These are phyloP conservation scores for Brachymystax lenok DNA, from an alignment of 2,797 vertebrate genomes.

Conservation along the genomic window DNA sequence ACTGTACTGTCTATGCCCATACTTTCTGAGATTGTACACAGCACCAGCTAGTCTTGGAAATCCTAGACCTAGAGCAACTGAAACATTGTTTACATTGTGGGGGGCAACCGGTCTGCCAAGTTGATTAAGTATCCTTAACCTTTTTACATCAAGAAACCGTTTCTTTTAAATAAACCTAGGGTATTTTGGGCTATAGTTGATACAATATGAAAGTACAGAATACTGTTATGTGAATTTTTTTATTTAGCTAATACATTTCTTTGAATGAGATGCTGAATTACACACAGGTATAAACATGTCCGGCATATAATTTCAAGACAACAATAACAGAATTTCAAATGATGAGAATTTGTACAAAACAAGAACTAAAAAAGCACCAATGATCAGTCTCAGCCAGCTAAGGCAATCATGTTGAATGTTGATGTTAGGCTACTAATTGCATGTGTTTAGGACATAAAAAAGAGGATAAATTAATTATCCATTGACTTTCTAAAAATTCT, in stretches of 20 bases:
- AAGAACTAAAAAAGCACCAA: constrained; percentile 46
- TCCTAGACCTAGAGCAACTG: too few relatives aligned
- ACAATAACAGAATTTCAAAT: constrained; percentile 12
- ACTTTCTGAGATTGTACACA: too few relatives aligned
- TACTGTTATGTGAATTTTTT: constrained; percentile 31
- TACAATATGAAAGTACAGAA: not conserved
- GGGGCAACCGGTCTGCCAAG: too few relatives aligned
- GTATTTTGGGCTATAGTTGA: not conserved
- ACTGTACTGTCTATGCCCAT: too few relatives aligned
- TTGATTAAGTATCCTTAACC: too few relatives aligned
- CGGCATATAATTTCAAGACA: constrained; percentile 67
- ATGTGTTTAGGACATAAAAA: not conserved
- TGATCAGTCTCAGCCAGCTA: constrained; percentile 77
- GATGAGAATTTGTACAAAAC: constrained; percentile 54
- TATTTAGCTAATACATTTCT: constrained; percentile 48
- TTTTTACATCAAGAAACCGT: too few relatives aligned
- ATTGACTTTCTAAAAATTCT: not conserved
- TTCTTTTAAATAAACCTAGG: too few relatives aligned
- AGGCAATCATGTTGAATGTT: constrained; percentile 62
- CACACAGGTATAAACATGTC: constrained; percentile 59
- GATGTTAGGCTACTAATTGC: constrained; percentile 21
- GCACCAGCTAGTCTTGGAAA: too few relatives aligned
- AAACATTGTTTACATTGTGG: too few relatives aligned
- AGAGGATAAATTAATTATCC: too few relatives aligned
- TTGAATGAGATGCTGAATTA: constrained; percentile 39